Evolutionary conservation across 2,888 invertebrate species (phyloP).

Genomic region (Apantesis nais): DNA sequence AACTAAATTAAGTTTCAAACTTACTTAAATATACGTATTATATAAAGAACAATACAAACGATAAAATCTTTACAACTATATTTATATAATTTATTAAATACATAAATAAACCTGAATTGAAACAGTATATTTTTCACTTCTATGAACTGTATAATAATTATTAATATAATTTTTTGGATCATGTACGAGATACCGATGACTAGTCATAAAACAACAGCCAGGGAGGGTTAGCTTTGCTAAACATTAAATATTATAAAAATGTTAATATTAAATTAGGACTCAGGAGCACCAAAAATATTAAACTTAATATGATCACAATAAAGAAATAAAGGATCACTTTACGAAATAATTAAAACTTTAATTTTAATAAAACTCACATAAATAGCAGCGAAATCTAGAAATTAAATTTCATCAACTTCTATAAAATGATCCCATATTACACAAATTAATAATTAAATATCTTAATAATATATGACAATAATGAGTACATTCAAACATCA

Average conservation of each 20-base stretch:
- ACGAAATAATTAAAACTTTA: not conserved
- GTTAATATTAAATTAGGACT: conserved; percentile 42
- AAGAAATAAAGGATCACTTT: conserved; percentile 6
- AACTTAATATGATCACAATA: conserved; percentile 18
- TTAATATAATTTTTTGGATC: not conserved
- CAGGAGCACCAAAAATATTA: conserved; percentile 42
- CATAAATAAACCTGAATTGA: not conserved
- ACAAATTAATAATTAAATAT: not conserved
- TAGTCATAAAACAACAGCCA: conserved; percentile 32
- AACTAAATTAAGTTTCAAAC: not conserved
- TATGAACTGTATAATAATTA: not conserved
- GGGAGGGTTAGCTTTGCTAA: conserved; percentile 1
- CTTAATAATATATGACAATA: not conserved
- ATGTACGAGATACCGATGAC: conserved; percentile 27
- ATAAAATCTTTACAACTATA: not conserved
- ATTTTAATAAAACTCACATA: not conserved
- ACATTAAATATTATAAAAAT: conserved; percentile 10
- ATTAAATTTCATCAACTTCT: not conserved
- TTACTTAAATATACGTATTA: not conserved
- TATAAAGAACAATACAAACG: not conserved
- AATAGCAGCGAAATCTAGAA: conserved; percentile 6
- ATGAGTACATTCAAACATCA: conserved; percentile 15
- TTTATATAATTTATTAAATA: not conserved
- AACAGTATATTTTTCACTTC: not conserved
- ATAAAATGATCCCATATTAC: conserved; percentile 1